A percentile compares a stretch with the other conserved stretches of the same genome.
Evolutionary conservation across 2,888 invertebrate species (phyloP).

Genomic region (Marronus borbonicus): DNA sequence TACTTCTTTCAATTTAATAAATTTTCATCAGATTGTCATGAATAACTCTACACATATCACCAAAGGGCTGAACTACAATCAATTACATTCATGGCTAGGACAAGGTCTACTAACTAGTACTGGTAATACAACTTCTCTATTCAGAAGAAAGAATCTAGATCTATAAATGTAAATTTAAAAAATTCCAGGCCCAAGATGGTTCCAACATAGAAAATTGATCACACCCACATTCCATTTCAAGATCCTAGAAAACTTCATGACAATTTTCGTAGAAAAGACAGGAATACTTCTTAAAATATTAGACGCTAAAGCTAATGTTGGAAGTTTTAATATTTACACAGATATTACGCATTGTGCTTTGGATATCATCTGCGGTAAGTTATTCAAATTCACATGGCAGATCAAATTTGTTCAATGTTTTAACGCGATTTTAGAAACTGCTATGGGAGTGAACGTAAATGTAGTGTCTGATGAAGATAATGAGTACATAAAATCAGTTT

Average conservation of each 20-base stretch:
- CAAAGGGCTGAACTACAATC: constrained; percentile 58
- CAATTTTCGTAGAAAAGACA: constrained; percentile 61
- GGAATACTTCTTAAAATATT: constrained; percentile 57
- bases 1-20: not conserved
- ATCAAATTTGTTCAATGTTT: not conserved
- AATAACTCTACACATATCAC: constrained; percentile 57
- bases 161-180: not conserved
- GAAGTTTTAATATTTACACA: constrained; percentile 62
- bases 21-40: constrained; percentile 57
- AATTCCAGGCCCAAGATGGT: not conserved
- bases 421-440: constrained; percentile 70
- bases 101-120: constrained; percentile 60
- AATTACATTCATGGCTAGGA: constrained; percentile 59
- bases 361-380: constrained; percentile 65
- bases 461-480: constrained; percentile 65
- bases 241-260: constrained; percentile 62
- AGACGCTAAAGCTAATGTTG: constrained; percentile 57
- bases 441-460: constrained; percentile 73
- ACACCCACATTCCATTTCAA: constrained; percentile 65
- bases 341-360: constrained; percentile 61
- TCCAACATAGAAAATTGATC: constrained; percentile 59
- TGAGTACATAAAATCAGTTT: constrained; percentile 69
- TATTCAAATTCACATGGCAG: not conserved
- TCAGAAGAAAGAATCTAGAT: not conserved
- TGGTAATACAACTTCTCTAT: constrained; percentile 50